Conservation (phyloP, 2,113 vertebrate species). For the Bubo blakistoni region DNA sequence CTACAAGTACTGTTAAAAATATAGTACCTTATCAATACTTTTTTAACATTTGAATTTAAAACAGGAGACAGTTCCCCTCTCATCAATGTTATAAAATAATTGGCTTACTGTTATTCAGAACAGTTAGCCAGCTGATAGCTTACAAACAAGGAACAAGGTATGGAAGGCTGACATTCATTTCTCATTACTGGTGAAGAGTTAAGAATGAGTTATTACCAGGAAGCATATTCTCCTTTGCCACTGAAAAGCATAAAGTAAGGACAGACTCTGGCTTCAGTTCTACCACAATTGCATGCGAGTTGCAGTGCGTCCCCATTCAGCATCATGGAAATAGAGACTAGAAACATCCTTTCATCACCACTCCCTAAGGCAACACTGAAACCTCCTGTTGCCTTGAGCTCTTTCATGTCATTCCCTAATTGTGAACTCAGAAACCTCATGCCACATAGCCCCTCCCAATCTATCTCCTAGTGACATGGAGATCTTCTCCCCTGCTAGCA, state of each 20-base stretch:
- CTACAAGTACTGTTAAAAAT: neutral
- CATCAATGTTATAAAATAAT: neutral
- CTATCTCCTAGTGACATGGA: neutral
- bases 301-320: neutral
- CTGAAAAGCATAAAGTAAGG: neutral
- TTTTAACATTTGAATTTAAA: neutral
- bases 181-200: neutral
- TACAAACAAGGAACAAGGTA: neutral
- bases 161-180: neutral
- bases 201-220: neutral
- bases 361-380: neutral
- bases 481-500: neutral
- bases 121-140: neutral
- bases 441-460: neutral
- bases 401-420: neutral
- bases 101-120: neutral
- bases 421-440: neutral
- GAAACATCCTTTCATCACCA: neutral
- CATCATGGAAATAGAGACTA: neutral
- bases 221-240: neutral
- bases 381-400: fast-evolving
- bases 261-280: neutral
- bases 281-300: neutral
- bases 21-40: neutral
- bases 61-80: neutral